Conservation (phyloP, 2,888 invertebrate species). For the Morpho deidamia region DNA sequence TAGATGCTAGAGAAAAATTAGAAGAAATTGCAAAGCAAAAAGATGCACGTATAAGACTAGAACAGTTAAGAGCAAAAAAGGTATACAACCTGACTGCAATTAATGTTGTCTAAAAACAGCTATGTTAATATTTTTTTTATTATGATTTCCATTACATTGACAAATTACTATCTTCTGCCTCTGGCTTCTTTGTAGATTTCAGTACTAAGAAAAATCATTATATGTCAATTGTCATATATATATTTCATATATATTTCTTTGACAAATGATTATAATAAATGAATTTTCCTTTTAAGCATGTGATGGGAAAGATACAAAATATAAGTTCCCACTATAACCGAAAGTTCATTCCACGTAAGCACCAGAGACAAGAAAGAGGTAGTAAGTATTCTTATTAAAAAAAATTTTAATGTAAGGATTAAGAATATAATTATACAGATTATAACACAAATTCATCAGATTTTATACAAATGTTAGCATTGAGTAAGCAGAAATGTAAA, state of each 20-base stretch:
- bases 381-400: conserved; percentile 33
- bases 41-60: conserved; percentile 86
- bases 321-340: conserved; percentile 35
- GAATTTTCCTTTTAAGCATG: conserved; percentile 25
- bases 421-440: not conserved
- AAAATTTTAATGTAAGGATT: not conserved
- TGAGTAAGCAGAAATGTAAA: too few species aligned
- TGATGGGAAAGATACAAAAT: conserved; percentile 30
- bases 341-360: conserved; percentile 33
- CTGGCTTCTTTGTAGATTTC: too few species aligned
- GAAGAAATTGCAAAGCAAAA: conserved; percentile 85
- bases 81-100: conserved; percentile 27
- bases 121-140: too few species aligned
- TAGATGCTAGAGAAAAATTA: conserved; percentile 89
- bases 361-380: conserved; percentile 49
- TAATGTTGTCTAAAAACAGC: too few species aligned
- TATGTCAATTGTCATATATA: too few species aligned
- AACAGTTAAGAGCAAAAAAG: conserved; percentile 79
- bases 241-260: too few species aligned
- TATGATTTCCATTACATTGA: not conserved
- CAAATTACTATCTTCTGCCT: too few species aligned
- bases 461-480: too few species aligned
- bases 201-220: too few species aligned
- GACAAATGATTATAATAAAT: not conserved
- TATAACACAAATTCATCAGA: too few species aligned